These are phyloP conservation scores for Desoria tigrina DNA, from an alignment of 2,888 invertebrate species.

Conservation along the genomic window DNA sequence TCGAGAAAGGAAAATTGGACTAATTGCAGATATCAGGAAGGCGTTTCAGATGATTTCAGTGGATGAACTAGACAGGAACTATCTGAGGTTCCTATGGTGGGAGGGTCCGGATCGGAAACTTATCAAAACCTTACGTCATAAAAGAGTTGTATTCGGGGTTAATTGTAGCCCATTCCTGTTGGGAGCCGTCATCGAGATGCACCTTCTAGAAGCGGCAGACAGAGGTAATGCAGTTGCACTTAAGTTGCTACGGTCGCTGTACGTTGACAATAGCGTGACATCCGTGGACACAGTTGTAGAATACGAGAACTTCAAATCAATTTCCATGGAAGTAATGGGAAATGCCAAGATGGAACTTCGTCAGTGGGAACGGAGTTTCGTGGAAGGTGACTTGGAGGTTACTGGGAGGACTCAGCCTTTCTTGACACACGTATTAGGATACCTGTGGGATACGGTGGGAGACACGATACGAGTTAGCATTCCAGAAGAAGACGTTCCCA, in stretches of 20 bases:
- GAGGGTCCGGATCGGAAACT: background rate
- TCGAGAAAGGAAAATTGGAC: slow-evolving; percentile 22
- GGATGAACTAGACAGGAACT: slow-evolving; percentile 50
- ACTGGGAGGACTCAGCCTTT: too few species aligned
- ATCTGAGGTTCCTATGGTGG: slow-evolving; percentile 53
- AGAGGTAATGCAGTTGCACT: background rate
- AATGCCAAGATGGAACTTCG: background rate
- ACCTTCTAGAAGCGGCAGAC: slow-evolving; percentile 12
- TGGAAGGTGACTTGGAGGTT: too few species aligned
- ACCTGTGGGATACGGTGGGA: too few species aligned
- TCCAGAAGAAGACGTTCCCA: too few species aligned
- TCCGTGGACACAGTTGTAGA: slow-evolving; percentile 7
- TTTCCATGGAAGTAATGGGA: background rate
- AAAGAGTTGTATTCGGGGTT: slow-evolving; percentile 24
- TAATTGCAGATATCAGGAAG: slow-evolving; percentile 53
- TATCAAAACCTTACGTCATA: slow-evolving; percentile 16
- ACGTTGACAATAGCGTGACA: slow-evolving; percentile 9
- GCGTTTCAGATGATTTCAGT: slow-evolving; percentile 55
- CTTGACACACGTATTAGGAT: too few species aligned
- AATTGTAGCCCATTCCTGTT: slow-evolving; percentile 30
- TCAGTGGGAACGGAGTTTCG: too few species aligned
- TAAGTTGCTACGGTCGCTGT: slow-evolving; percentile 1
- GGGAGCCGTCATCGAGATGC: too few species aligned
- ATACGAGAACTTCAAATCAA: slow-evolving; percentile 6
- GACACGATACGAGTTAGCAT: too few species aligned